Base-by-base conservation (phyloP, 2,113 vertebrate genomes). In the Cyprinodon tularosa region DNA sequence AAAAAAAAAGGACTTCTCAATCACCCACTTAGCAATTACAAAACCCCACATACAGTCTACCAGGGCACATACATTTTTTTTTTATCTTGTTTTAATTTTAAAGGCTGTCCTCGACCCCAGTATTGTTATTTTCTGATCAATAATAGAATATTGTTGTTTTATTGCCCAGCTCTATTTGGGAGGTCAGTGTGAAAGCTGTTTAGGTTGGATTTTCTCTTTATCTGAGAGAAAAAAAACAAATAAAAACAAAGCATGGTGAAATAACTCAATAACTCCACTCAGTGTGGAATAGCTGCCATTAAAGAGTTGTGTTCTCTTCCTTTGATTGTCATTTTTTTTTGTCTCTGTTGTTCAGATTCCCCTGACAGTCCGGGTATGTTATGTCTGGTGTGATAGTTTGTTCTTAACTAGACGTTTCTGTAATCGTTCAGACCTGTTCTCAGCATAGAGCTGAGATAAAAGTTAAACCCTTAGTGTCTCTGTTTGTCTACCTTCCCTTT, bases 291-390 rank as follows among this genome's bases (percentile, higher is more conserved):
- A 93, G 92, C 86, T 93, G 90, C 89, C 90, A 91, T 91, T 72
- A 72, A 79, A 91, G 66, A 29, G 29, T 29, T 29, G 66, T 74
- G 63, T 72, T 84, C 74, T 79, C 79, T 84, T 91, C 85, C 89
- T 87, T 86, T 57, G 89, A 84, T 83, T 84, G 61, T 68, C 88
- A 67, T 89, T 91, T 82, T 93, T 89, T 90, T 91, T 86, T 94
- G 87, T 93, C 84, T 94, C 78, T 93, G 81, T 89, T 75, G 87
- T 91, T 89, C 91, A 94, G 94, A 92, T 82, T 82, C 75, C 78
- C 92, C 93, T 71, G 92, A 93, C 74, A 93, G 92, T 86, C 93
- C 91, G 86, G 94, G 92, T 95, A 94, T 93, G 94, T 95, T 85
- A 86, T 83, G 87, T 88, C 66, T 89, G 84, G 14, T 90, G 90